Conservation (phyloP, 2,797 vertebrate genomes). For the Paedocypris micromegethes region DNA sequence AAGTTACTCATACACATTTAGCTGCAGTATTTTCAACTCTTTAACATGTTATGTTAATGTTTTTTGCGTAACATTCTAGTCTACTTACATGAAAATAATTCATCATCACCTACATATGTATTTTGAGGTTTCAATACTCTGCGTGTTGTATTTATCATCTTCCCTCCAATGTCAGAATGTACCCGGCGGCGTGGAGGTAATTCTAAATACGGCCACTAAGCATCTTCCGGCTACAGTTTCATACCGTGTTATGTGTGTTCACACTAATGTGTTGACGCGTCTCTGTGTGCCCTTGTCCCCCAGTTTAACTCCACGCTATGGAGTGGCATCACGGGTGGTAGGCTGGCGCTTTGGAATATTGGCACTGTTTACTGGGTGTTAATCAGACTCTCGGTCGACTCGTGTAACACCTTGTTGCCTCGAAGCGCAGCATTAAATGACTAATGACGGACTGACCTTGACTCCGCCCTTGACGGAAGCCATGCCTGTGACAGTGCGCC, state of each 20-base stretch:
- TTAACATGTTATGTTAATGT: too few species aligned
- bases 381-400: constrained; percentile 8
- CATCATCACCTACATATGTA: too few species aligned
- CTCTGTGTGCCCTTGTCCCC: constrained; percentile 7
- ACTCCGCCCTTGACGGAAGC: background rate
- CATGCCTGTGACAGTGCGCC: background rate
- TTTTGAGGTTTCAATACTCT: background rate
- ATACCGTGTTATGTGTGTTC: background rate
- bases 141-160: background rate
- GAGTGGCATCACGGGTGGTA: background rate
- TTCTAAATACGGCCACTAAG: constrained; percentile 9
- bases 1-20: too few species aligned
- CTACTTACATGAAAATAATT: too few species aligned
- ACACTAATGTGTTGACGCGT: constrained; percentile 2
- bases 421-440: constrained; percentile 14
- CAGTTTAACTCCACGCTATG: constrained; percentile 6
- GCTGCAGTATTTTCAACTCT: too few species aligned
- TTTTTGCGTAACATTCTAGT: too few species aligned
- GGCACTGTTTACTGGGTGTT: constrained; percentile 12
- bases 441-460: constrained; percentile 25
- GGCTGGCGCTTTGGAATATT: constrained; percentile 16
- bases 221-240: constrained; percentile 10
- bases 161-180: constrained; percentile 8
- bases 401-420: constrained; percentile 16
- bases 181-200: background rate